A percentile compares a stretch with the other conserved stretches of the same genome.
phyloP scores from a whole-genome alignment of 2,797 vertebrate genomes.

The Gambelia wislizenii region DNA sequence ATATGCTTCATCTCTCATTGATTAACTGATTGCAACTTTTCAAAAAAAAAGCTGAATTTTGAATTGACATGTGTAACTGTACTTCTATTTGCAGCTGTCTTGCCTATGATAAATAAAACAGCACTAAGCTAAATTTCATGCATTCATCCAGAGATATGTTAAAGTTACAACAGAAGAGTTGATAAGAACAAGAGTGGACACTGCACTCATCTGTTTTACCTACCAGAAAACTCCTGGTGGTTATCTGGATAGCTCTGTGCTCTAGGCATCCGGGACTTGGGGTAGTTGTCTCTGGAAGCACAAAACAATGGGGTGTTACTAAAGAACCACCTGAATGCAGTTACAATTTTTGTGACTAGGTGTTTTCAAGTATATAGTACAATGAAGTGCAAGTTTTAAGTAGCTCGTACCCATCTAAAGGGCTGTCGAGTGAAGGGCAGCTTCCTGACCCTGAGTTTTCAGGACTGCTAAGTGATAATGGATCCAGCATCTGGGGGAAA shows the following conservation, averaged over 20 bases:
- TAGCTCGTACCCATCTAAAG: slow-evolving; percentile 91
- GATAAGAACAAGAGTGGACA: neutral
- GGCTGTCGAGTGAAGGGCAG: slow-evolving; percentile 97
- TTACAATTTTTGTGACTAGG: neutral
- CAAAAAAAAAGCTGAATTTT: neutral
- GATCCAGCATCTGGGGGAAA: slow-evolving; percentile 92
- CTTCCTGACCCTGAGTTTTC: slow-evolving; percentile 99
- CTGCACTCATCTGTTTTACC: slow-evolving; percentile 24
- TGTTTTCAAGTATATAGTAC: slow-evolving; percentile 35
- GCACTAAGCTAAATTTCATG: neutral
- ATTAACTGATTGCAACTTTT: neutral
- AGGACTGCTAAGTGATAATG: slow-evolving; percentile 96
- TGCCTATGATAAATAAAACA: neutral
- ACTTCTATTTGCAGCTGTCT: neutral
- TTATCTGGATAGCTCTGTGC: slow-evolving; percentile 99
- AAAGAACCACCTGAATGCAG: slow-evolving; percentile 11
- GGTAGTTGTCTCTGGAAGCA: slow-evolving; percentile 88
- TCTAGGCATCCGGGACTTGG: slow-evolving; percentile 96
- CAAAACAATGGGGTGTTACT: slow-evolving; percentile 53
- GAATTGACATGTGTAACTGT: neutral
- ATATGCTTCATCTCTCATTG: neutral
- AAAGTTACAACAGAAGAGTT: neutral
- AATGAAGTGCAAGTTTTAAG: slow-evolving; percentile 37
- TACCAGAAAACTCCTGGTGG: slow-evolving; percentile 97
- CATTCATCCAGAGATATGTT: neutral